Evolutionary conservation across 2,113 vertebrate genomes (phyloP), one percentile per base, ranked within the genome.

Genomic region (Sylvilagus bachmani): DNA sequence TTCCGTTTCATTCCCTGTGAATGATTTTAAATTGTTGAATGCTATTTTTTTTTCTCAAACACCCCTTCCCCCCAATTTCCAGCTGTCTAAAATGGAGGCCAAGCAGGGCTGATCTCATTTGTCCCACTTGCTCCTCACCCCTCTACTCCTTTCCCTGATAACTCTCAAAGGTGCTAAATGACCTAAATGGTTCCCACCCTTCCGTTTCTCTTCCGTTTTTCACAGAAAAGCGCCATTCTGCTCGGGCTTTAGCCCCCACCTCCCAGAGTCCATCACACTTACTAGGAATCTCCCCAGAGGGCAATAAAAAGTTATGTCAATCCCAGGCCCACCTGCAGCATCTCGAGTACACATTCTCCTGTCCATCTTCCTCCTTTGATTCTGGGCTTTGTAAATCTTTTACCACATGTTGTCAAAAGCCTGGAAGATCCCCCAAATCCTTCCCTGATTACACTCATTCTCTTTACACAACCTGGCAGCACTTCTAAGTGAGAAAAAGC

Each of bases 401-500:
- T 96, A 97, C 92, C 94, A 96, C 96, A 96, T 96, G 96, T 96
- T 96, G 96, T 97, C 96, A 93, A 94, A 97, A 96, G 55, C 75
- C 97, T 93, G 95, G 97, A 94, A 94, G 96, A 97, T 89, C 75
- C 95, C 88, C 94, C 94, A 97, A 91, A 96, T 96, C 95, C 96
- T 96, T 96, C 80, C 66, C 89, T 66, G 95, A 96, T 97, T 96
- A 93, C 93, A 86, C 94, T 93, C 79, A 17, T 86, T 96, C 96
- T 93, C 86, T 96, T 97, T 96, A 96, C 96, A 97, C 94, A 97
- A 95, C 95, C 96, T 98, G 96, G 96, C 94, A 97, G 95, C 73
- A 96, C 97, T 97, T 97, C 96, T 95, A 97, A 97, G 97, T 97
- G 97, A 96, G 96, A 97, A 97, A 97, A 97, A 89, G 91, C 95